Evolutionary conservation across 2,113 vertebrate species (phyloP), one percentile per base, ranked within the genome.

Genomic region (Barbus barbus): DNA sequence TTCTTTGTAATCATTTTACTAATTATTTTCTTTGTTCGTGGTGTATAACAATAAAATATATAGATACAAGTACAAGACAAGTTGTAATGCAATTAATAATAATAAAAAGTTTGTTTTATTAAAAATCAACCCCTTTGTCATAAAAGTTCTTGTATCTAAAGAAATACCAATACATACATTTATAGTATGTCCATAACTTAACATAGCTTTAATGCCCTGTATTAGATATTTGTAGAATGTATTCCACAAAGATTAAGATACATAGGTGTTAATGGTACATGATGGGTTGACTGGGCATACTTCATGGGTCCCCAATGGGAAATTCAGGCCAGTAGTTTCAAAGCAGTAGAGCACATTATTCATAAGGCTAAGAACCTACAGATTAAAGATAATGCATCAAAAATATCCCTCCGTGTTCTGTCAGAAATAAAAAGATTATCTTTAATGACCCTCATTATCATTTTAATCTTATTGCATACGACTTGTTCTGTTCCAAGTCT

Each of bases 391-490:
- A 33, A 77, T 56, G 12, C 28, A 77, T n/a, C 20, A 56, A 33
- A 74, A 33, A 56, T 14, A 12, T 56, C 74, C 18, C 18, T 56
- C 28, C 38, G 22, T n/a, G 51, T 56, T 56, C 48, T 77, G 48
- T 36, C 48, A 56, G 74, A 77, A 77, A 77, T 36, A 56, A 77
- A 31, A 77, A 36, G 48, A 56, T 77, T 77, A 77, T 77, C 74
- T 77, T 77, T 56, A 77, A 77, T n/a, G 44, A 74, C 81, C 36
- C 20, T 83, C 81, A 83, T 75, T 75, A 61, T 83, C 58, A 83
- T 74, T 56, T 38, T 75, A 83, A 75, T 83, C 81, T 83, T 56
- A 75, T 61, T 51, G 24, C 69, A 44, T 14, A 33, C 12, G 2
- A 74, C 11, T 74, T 26, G 26, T 51, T 75, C 26, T 51, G 44